These are phyloP conservation scores for Rhyacophila brunnea DNA, from an alignment of 1,140 invertebrate species.

Conservation along the genomic window DNA sequence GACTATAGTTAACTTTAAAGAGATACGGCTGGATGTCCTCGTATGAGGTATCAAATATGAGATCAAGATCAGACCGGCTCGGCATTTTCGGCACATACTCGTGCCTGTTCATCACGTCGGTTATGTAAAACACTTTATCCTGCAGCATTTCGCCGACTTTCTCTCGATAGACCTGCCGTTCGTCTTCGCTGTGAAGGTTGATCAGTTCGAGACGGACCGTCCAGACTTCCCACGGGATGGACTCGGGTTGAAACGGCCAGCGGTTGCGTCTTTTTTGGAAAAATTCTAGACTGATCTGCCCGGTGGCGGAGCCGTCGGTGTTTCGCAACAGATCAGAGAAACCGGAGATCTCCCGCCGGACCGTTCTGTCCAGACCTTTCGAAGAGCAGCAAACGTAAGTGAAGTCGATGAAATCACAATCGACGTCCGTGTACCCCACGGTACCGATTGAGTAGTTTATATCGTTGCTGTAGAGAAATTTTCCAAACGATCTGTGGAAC, in stretches of 20 bases:
- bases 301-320: slow-evolving; percentile 68
- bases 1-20: slow-evolving; percentile 82
- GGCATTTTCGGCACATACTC: slow-evolving; percentile 96
- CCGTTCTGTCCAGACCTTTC: slow-evolving; percentile 66
- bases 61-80: slow-evolving; percentile 84
- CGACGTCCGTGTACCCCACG: slow-evolving; percentile 91
- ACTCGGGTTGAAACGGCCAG: slow-evolving; percentile 86
- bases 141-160: slow-evolving; percentile 88
- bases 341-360: slow-evolving; percentile 79
- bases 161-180: slow-evolving; percentile 83
- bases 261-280: slow-evolving; percentile 87
- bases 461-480: slow-evolving; percentile 92
- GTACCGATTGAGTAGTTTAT: slow-evolving; percentile 93
- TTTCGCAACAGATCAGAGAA: slow-evolving; percentile 84
- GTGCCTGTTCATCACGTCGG: slow-evolving; percentile 91
- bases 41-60: slow-evolving; percentile 92
- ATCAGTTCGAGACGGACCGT: slow-evolving; percentile 87
- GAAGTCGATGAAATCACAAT: slow-evolving; percentile 96
- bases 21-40: slow-evolving; percentile 93
- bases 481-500: slow-evolving; percentile 91
- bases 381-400: slow-evolving; percentile 95
- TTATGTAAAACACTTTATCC: slow-evolving; percentile 91
- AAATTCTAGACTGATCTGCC: slow-evolving; percentile 93
- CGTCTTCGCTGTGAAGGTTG: slow-evolving; percentile 82
- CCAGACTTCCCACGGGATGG: slow-evolving; percentile 97